These are phyloP conservation scores for Drosophila pseudoananassae DNA, from an alignment of 1,140 invertebrate species.

Conservation along the genomic window DNA sequence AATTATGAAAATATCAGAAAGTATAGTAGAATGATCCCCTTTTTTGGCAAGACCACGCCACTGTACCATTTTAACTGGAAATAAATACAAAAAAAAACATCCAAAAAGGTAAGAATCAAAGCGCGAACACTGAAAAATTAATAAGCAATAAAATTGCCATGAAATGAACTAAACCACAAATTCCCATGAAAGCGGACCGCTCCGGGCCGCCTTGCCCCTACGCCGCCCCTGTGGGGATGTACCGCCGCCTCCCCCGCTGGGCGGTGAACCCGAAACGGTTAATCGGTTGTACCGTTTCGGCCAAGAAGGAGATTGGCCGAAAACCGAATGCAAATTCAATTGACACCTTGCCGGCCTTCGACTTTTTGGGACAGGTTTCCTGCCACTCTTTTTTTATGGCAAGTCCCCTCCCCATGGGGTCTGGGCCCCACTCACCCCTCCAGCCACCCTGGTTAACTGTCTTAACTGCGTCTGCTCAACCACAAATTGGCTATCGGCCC, in stretches of 20 bases:
- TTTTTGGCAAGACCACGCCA: neutral
- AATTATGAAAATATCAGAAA: neutral
- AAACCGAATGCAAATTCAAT: slow-evolving; percentile 71
- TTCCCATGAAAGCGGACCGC: slow-evolving; percentile 76
- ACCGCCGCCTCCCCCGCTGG: slow-evolving; percentile 1
- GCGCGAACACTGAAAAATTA: slow-evolving; percentile 83
- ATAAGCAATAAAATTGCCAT: slow-evolving; percentile 84
- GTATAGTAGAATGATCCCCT: neutral
- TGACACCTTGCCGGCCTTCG: slow-evolving; percentile 61
- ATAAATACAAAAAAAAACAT: slow-evolving; percentile 3
- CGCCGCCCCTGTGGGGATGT: neutral
- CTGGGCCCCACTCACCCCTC: neutral
- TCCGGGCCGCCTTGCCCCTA: slow-evolving; percentile 8
- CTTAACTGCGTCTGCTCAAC: neutral
- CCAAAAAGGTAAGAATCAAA: slow-evolving; percentile 33
- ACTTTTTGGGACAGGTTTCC: slow-evolving; percentile 27
- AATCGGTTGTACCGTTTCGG: slow-evolving; percentile 40
- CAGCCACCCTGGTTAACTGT: too few species aligned
- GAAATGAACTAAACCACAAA: slow-evolving; percentile 79
- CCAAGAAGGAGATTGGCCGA: slow-evolving; percentile 22
- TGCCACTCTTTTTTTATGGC: neutral
- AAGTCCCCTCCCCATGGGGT: neutral
- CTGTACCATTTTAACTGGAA: neutral
- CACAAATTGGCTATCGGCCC: neutral
- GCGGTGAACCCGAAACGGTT: slow-evolving; percentile 36